Base-by-base conservation (phyloP, 2,797 vertebrate species). In the Bradypodion pumilum region DNA sequence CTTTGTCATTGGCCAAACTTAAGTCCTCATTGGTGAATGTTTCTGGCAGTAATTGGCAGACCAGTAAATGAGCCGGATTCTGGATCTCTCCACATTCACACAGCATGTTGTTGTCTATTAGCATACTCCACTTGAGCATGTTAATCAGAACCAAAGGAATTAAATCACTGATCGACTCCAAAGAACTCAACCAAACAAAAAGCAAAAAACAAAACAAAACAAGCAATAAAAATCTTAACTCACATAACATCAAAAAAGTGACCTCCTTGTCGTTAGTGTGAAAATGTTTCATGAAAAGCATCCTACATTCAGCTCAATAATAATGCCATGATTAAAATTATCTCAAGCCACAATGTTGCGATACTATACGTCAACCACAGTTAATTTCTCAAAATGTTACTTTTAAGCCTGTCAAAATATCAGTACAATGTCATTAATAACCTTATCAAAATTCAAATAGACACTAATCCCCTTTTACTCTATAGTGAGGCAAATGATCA, bases 391-490 rank as follows among this genome's bases (percentile, higher is more conserved):
- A 85, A 84, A 60, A 88, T 59, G 19, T 2, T 77, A 80, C 69
- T 80, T 85, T 88, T 66, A 46, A 25, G 3, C 49, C 40, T 91
- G 76, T 42, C 42, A 65, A 86, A 74, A 63, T 65, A 81, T 78
- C 68, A 82, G 74, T 44, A 29, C 88, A 85, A 91, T 65, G 69
- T 69, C 74, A 86, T 44, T 12, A 44, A 66, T 66, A 80, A 44
- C 1, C 0, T 2, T 66, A 72, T 85, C 35, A 88, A 80, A 88
- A 27, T 85, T 80, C 59, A 66, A 19, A 83, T 77, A 80, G 65
- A 91, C 86, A 81, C 32, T 75, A 78, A 87, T 37, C 32, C 83
- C 37, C 35, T 82, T 76, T 78, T 87, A 49, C 91, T 80, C 86
- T 42, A 40, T 35, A 42, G 69, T 80, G 52, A 74, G 46, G 86